phyloP scores from a whole-genome alignment of 2,113 vertebrate species.

The Carassius auratus region DNA sequence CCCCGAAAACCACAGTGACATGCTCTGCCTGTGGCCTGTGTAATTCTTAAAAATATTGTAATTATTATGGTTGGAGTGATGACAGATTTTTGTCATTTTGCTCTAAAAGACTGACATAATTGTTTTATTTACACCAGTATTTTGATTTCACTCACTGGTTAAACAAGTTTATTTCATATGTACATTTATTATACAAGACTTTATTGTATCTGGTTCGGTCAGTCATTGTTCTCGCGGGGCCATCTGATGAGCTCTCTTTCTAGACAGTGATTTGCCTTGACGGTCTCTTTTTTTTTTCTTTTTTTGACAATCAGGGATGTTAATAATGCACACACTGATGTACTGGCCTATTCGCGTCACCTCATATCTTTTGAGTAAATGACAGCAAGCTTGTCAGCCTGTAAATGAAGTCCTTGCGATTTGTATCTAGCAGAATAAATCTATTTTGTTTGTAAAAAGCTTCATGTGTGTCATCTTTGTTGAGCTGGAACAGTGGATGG shows the following conservation, averaged over 20 bases:
- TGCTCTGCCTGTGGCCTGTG: constrained; percentile 23
- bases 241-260: neutral
- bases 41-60: neutral
- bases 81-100: constrained; percentile 25
- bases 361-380: neutral
- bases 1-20: constrained; percentile 73
- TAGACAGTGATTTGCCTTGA: neutral
- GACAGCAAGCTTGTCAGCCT: neutral
- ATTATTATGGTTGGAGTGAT: constrained; percentile 11
- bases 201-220: neutral
- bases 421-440: constrained; percentile 50
- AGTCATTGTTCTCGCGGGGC: neutral
- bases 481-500: neutral
- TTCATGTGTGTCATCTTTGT: neutral
- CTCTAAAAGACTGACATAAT: constrained; percentile 26
- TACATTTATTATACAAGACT: neutral
- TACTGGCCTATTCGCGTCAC: neutral
- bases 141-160: neutral
- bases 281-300: neutral
- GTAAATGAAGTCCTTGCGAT: constrained; percentile 35
- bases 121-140: constrained; percentile 2
- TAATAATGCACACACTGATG: neutral
- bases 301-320: neutral
- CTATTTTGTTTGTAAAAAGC: constrained; percentile 42
- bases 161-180: neutral